These are phyloP conservation scores for Vimba vimba DNA, from an alignment of 2,113 vertebrate species.

Conservation along the genomic window DNA sequence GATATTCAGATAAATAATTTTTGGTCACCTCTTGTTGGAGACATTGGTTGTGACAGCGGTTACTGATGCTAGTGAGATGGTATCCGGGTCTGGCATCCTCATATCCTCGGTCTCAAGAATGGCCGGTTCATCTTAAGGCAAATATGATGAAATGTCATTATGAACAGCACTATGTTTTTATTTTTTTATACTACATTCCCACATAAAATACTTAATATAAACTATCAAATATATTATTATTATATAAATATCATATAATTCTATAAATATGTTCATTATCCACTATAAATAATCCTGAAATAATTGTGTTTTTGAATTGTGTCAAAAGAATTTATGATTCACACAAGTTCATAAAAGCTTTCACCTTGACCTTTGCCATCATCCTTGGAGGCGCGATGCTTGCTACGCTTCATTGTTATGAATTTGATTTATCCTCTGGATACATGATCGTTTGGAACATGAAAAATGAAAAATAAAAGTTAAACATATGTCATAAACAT, in stretches of 20 bases:
- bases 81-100: conserved; percentile 84
- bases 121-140: conserved; percentile 85
- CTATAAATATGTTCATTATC: background rate
- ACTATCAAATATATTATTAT: background rate
- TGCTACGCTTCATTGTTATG: conserved; percentile 86
- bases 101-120: conserved; percentile 91
- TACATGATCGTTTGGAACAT: conserved; percentile 12
- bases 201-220: background rate
- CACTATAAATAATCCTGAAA: no score
- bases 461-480: background rate
- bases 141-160: conserved; percentile 11
- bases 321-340: background rate
- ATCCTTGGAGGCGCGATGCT: conserved; percentile 82
- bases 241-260: background rate
- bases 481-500: background rate
- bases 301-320: background rate
- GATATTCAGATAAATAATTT: background rate
- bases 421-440: conserved; percentile 73
- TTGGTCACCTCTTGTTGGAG: conserved; percentile 90
- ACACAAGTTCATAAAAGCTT: background rate
- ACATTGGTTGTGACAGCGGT: conserved; percentile 96
- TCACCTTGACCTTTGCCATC: conserved; percentile 77
- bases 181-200: no score
- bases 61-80: conserved; percentile 91
- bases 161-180: background rate